Evolutionary conservation across 2,797 vertebrate genomes (phyloP).

Genomic region (Nannoperca australis): DNA sequence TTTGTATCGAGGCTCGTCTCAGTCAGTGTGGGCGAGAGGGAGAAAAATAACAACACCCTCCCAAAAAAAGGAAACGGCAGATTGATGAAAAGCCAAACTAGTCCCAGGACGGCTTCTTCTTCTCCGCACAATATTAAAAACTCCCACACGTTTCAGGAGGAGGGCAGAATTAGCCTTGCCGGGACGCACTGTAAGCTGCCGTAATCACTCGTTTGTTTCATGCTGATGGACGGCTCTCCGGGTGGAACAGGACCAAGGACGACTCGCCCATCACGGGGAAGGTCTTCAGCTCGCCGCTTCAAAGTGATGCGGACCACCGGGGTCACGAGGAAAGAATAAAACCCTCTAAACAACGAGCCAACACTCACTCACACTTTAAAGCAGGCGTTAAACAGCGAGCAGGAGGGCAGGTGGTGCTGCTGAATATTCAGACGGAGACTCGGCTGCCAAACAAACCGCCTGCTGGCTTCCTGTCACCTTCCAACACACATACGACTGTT

Average conservation of each 20-base stretch:
- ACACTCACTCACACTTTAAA: conserved; percentile 39
- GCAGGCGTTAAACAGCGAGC: conserved; percentile 19
- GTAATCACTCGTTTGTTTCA: conserved; percentile 81
- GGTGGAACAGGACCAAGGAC: conserved; percentile 61
- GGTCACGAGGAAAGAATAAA: conserved; percentile 13
- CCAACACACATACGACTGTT: conserved; percentile 29
- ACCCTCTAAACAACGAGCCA: conserved; percentile 21
- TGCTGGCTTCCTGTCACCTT: conserved; percentile 47
- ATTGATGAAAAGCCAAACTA: conserved; percentile 86
- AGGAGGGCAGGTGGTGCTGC: conserved; percentile 69
- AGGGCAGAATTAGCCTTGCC: conserved; percentile 80
- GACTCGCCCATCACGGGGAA: conserved; percentile 13
- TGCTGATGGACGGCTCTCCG: conserved; percentile 77
- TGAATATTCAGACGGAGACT: conserved; percentile 66
- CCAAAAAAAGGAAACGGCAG: conserved; percentile 71
- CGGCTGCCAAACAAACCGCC: conserved; percentile 56
- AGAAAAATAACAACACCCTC: conserved; percentile 60
- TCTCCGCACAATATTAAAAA: conserved; percentile 86
- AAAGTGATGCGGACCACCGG: conserved; percentile 7
- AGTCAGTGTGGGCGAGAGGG: conserved; percentile 56
- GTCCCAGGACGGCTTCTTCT: conserved; percentile 81
- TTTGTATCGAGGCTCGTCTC: conserved; percentile 59
- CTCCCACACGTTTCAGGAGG: conserved; percentile 84
- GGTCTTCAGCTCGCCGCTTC: conserved; percentile 25
- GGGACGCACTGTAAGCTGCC: conserved; percentile 65